These are phyloP conservation scores for Ophiodon elongatus DNA, from an alignment of 2,113 vertebrate species.

Conservation along the genomic window DNA sequence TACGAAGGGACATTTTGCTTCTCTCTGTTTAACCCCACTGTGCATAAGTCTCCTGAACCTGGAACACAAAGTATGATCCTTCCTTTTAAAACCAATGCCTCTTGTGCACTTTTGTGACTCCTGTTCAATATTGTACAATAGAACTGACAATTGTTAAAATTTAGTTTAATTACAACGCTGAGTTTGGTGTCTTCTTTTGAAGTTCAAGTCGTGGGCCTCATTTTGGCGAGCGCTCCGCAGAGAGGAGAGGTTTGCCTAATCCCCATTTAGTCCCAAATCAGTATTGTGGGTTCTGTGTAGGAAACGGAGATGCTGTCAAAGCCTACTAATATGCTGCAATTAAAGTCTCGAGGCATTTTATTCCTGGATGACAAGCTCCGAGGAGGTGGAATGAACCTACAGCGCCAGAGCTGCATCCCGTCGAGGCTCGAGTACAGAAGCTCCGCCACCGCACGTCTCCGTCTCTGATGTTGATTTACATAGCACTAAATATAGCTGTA, in stretches of 20 bases:
- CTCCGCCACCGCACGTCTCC: slow-evolving; percentile 50
- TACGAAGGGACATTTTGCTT: slow-evolving; percentile 61
- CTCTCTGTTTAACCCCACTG: slow-evolving; percentile 49
- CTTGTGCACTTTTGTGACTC: slow-evolving; percentile 88
- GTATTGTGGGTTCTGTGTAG: neutral
- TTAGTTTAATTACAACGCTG: slow-evolving; percentile 88
- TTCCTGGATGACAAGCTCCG: slow-evolving; percentile 42
- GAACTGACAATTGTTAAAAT: slow-evolving; percentile 90
- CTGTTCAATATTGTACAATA: slow-evolving; percentile 90
- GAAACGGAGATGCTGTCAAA: neutral
- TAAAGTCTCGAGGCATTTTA: slow-evolving; percentile 31
- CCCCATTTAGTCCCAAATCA: neutral
- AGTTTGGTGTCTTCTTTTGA: slow-evolving; percentile 61
- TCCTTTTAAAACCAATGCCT: slow-evolving; percentile 74
- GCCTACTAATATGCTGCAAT: slow-evolving; percentile 30
- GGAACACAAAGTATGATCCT: slow-evolving; percentile 58
- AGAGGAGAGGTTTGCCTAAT: slow-evolving; percentile 34
- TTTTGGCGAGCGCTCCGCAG: slow-evolving; percentile 8
- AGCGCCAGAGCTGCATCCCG: slow-evolving; percentile 26
- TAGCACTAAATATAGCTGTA: slow-evolving; percentile 62
- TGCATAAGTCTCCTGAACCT: slow-evolving; percentile 57
- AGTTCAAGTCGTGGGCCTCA: neutral
- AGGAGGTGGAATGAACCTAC: slow-evolving; percentile 44
- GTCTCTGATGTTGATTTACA: slow-evolving; percentile 47
- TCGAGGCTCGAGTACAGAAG: slow-evolving; percentile 27